phyloP scores from a whole-genome alignment of 2,113 vertebrate species.

The Lepus timidus region DNA sequence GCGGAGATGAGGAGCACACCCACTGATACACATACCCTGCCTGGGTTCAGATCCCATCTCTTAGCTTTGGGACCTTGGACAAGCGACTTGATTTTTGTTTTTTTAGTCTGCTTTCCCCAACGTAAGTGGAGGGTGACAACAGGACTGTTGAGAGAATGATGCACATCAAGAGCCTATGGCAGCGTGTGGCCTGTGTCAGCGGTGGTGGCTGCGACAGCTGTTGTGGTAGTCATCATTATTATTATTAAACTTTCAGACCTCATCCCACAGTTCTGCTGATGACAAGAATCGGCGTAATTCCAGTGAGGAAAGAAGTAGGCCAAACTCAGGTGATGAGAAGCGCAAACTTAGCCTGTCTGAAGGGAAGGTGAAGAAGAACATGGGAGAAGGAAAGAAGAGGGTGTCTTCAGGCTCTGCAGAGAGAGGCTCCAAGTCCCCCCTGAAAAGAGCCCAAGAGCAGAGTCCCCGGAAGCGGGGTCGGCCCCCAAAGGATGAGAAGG shows the following conservation, averaged over 20 bases:
- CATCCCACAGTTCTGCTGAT: slow-evolving; percentile 90
- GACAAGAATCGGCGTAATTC: slow-evolving; percentile 91
- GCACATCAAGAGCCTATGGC: neutral
- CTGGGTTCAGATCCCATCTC: neutral
- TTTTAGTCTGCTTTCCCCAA: neutral
- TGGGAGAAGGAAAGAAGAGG: slow-evolving; percentile 90
- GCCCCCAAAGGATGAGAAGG: slow-evolving; percentile 96
- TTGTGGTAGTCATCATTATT: slow-evolving; percentile 67
- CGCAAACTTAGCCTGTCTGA: slow-evolving; percentile 90
- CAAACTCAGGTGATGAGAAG: slow-evolving; percentile 90
- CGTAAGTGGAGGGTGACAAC: neutral
- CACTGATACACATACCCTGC: neutral
- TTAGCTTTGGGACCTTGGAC: neutral
- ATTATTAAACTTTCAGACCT: slow-evolving; percentile 87
- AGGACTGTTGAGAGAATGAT: neutral
- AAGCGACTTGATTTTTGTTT: neutral
- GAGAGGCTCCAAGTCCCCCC: slow-evolving; percentile 88
- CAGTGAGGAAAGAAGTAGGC: slow-evolving; percentile 93
- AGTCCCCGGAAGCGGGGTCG: slow-evolving; percentile 95
- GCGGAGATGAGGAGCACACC: slow-evolving; percentile 25
- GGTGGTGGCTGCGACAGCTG: neutral
- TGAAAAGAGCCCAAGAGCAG: slow-evolving; percentile 93
- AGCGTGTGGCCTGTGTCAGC: neutral
- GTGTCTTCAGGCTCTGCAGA: slow-evolving; percentile 88
- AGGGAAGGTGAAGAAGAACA: slow-evolving; percentile 89